Conservation (phyloP, 2,797 vertebrate species). For the Adelosebastes latens region DNA sequence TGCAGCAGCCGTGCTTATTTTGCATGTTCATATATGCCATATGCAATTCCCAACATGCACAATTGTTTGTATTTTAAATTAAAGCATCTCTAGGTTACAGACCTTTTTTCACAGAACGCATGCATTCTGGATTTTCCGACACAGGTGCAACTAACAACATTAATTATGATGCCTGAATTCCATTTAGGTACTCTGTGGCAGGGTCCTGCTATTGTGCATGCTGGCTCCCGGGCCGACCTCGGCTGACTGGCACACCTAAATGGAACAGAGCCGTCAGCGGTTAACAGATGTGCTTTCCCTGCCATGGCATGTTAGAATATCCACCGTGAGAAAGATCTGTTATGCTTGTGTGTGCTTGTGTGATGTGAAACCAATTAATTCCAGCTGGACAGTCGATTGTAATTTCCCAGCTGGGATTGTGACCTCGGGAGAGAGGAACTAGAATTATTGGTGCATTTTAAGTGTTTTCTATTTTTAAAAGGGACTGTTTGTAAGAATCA, state of each 20-base stretch:
- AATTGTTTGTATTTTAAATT: not conserved
- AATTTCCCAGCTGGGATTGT: slow-evolving; percentile 69
- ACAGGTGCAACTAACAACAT: not conserved
- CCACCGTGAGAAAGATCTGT: slow-evolving; percentile 1
- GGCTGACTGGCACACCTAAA: slow-evolving; percentile 1
- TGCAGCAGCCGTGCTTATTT: slow-evolving; percentile 39
- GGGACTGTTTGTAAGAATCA: too few species aligned
- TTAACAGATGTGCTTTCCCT: not conserved
- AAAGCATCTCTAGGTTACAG: not conserved
- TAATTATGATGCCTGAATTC: slow-evolving; percentile 2
- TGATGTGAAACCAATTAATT: slow-evolving; percentile 55
- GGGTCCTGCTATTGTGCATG: not conserved
- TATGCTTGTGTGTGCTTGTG: slow-evolving; percentile 3
- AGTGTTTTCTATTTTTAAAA: too few species aligned
- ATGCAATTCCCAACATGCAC: not conserved
- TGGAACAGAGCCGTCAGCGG: slow-evolving; percentile 19
- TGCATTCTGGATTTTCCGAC: not conserved
- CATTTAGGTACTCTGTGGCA: not conserved
- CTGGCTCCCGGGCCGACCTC: not conserved
- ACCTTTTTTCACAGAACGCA: not conserved
- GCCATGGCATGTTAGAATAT: slow-evolving; percentile 27
- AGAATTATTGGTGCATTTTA: not conserved
- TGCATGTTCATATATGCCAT: not conserved
- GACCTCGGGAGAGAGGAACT: slow-evolving; percentile 24
- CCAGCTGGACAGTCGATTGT: slow-evolving; percentile 54